Base-by-base conservation (phyloP, 2,888 invertebrate genomes). In the Leptarthrus brevirostris region DNA sequence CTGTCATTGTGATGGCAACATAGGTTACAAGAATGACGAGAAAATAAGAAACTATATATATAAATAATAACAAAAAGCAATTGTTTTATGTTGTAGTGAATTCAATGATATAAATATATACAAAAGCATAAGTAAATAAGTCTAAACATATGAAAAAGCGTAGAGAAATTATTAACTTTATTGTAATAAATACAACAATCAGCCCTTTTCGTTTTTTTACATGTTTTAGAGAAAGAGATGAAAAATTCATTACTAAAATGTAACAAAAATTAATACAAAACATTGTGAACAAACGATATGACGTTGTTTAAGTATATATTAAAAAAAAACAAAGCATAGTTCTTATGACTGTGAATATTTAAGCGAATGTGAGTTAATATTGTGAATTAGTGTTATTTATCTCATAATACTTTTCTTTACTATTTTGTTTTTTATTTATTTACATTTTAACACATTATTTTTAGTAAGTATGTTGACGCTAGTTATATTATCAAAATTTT, bases 321-420 rank as follows among this genome's bases (percentile, higher is more conserved):
- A 75, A 77, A 75, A 74, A 74, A 75, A 75, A n/a, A n/a, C n/a
- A n/a, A 74, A 74, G 76, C 76, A 77, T 78, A 79, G 77, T 78
- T 77, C 77, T 77, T 79, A 79, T 78, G 77, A 79, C 77, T 78
- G 77, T 78, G 77, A 77, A 78, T 77, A 77, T 77, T 75, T 74
- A 66, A 52, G 52, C 49, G 47, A 74, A 70, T 69, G 69, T 69
- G 69, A 69, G 69, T 69, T 69, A 52, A 69, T 69, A 10, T 69
- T 69, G 69, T 69, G 52, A 69, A 49, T 20, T 52, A 69, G 69
- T 52, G 47, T 34, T 69, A 64, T 73, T 64, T 58, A 64, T 49
- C 44, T 20, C 52, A 20, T 20, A 16, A 18, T 6, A 20, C 20
- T 3, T 49, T n/a, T n/a, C n/a, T n/a, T 3, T 49, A 34, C n/a